A percentile compares a stretch with the other conserved stretches of the same genome.
Evolutionary conservation across 2,888 invertebrate species (phyloP).

Genomic region (Diplazon laetatorius): DNA sequence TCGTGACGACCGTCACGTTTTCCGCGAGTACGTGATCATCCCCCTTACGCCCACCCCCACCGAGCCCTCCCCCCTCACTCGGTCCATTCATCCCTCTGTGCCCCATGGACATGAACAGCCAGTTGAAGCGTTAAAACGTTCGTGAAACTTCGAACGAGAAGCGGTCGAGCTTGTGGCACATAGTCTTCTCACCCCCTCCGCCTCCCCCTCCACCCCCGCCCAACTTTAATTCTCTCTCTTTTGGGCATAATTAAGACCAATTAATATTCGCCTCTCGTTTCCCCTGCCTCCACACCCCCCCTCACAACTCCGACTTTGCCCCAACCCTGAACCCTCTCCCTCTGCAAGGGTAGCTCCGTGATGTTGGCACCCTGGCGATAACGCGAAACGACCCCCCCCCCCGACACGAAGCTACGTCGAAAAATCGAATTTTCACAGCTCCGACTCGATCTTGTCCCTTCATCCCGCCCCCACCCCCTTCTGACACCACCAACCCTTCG

Average conservation of each 20-base stretch:
- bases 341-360: conserved; percentile 30
- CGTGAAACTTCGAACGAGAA: conserved; percentile 57
- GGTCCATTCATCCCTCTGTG: neutral
- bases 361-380: conserved; percentile 44
- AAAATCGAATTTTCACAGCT: conserved; percentile 67
- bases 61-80: conserved; percentile 24
- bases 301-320: conserved; percentile 50
- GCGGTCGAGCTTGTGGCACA: conserved; percentile 45
- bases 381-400: conserved; percentile 46
- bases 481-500: conserved; percentile 27
- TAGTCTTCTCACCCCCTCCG: conserved; percentile 1
- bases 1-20: conserved; percentile 57
- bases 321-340: neutral
- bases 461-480: neutral
- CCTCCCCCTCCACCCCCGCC: too few relatives aligned
- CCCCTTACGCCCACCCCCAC: conserved; percentile 17
- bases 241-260: conserved; percentile 78
- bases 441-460: conserved; percentile 15
- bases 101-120: conserved; percentile 43
- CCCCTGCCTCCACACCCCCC: too few relatives aligned
- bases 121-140: conserved; percentile 63
- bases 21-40: conserved; percentile 17
- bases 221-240: conserved; percentile 43
- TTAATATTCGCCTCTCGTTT: conserved; percentile 79
- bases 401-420: conserved; percentile 66